phyloP scores from a whole-genome alignment of 2,888 invertebrate genomes.

The Elmis aenea region DNA sequence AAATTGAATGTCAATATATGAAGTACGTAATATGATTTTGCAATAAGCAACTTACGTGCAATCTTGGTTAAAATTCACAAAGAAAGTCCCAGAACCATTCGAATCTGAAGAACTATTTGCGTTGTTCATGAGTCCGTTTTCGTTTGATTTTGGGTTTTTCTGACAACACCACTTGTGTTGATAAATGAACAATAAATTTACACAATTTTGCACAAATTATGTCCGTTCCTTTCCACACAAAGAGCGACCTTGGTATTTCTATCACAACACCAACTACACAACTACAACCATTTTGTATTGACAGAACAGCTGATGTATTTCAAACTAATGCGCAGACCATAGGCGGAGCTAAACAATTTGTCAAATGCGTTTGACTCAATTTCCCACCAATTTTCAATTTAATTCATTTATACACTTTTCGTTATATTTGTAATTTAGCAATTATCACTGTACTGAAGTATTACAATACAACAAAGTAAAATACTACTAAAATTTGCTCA shows the following conservation, averaged over 20 bases:
- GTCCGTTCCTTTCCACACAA: conserved; percentile 55
- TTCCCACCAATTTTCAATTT: conserved; percentile 10
- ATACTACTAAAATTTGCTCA: no score
- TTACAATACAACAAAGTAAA: no score
- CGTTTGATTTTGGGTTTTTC: conserved; percentile 23
- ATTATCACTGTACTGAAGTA: no score
- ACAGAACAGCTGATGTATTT: conserved; percentile 36
- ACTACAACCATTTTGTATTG: conserved; percentile 35
- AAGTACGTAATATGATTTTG: no score
- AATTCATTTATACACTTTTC: background rate
- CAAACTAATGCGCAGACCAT: conserved; percentile 19
- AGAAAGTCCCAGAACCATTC: conserved; percentile 74
- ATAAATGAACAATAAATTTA: conserved; percentile 37
- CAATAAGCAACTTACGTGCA: conserved; percentile 96
- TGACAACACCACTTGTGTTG: conserved; percentile 25
- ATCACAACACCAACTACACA: conserved; percentile 27
- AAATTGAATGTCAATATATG: no score
- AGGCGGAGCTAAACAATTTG: conserved; percentile 6
- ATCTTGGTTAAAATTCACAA: conserved; percentile 97
- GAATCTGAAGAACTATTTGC: conserved; percentile 72
- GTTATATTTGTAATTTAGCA: no score
- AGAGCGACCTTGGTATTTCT: conserved; percentile 57
- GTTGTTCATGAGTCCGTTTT: conserved; percentile 75
- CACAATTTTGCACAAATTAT: conserved; percentile 48
- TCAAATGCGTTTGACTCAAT: conserved; percentile 1